These are phyloP conservation scores for Subacronicta megacephala DNA, from an alignment of 2,888 invertebrate species.

Conservation along the genomic window DNA sequence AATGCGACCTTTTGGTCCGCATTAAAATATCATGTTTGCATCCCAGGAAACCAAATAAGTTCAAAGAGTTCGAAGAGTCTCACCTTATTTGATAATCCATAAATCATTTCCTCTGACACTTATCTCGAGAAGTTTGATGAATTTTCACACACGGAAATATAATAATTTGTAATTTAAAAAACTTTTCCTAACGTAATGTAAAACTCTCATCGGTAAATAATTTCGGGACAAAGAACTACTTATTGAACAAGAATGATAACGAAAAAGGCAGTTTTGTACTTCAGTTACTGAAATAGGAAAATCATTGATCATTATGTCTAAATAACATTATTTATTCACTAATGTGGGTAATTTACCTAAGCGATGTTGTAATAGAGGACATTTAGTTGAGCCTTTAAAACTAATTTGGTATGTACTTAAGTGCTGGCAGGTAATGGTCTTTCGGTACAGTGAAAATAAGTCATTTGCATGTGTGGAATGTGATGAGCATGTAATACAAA, in stretches of 20 bases:
- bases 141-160: not conserved
- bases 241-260: slow-evolving; percentile 8
- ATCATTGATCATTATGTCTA: slow-evolving; percentile 39
- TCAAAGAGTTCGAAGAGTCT: too few relatives aligned
- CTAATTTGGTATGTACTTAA: slow-evolving; percentile 12
- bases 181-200: not conserved
- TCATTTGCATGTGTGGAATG: not conserved
- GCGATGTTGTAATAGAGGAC: slow-evolving; percentile 15
- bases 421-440: slow-evolving; percentile 7
- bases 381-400: slow-evolving; percentile 7
- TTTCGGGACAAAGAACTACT: slow-evolving; percentile 3
- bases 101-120: not conserved
- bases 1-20: slow-evolving; percentile 10
- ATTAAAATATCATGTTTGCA: not conserved
- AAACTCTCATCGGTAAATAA: slow-evolving; percentile 2
- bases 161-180: too few relatives aligned
- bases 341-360: slow-evolving; percentile 37
- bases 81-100: not conserved
- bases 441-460: not conserved
- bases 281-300: slow-evolving; percentile 27
- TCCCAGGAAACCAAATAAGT: too few relatives aligned
- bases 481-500: too few relatives aligned
- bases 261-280: slow-evolving; percentile 9
- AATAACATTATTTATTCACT: slow-evolving; percentile 45
- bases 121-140: not conserved